Percentiles rank a stretch among this genome's conserved stretches.
Evolutionary conservation across 2,113 vertebrate genomes (phyloP).

Genomic region (Podarcis cretensis): DNA sequence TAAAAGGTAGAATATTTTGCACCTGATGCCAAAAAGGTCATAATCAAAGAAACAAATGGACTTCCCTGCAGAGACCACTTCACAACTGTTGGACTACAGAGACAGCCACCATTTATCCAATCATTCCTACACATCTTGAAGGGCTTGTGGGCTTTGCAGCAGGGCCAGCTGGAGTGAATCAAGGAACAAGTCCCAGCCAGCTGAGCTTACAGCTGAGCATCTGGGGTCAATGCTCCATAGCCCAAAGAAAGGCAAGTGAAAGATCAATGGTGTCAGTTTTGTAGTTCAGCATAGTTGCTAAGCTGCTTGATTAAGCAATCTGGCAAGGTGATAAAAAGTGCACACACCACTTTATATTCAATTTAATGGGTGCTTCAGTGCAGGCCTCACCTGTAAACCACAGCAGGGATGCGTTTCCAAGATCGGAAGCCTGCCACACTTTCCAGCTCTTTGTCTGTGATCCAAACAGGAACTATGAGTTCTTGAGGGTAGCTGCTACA

Average conservation of each 20-base stretch:
- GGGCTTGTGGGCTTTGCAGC: neutral
- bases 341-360: rapidly evolving
- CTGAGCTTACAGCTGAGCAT: neutral
- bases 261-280: neutral
- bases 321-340: neutral
- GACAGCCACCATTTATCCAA: neutral
- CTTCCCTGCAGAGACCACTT: no score
- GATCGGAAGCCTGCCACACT: slow-evolving; percentile 95
- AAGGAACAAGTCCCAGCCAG: neutral
- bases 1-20: no score
- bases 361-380: neutral
- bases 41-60: no score
- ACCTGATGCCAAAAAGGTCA: no score
- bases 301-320: neutral
- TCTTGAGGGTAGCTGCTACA: slow-evolving; percentile 97
- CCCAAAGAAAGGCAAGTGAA: neutral
- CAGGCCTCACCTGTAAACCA: slow-evolving; percentile 90
- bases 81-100: no score
- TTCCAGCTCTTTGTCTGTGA: slow-evolving; percentile 97
- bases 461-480: slow-evolving; percentile 94
- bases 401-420: slow-evolving; percentile 97
- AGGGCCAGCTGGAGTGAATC: neutral
- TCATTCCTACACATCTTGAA: neutral
- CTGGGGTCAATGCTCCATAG: no score
- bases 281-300: neutral